Percentiles rank a stretch among this genome's conserved stretches.
phyloP scores from a whole-genome alignment of 2,797 vertebrate genomes.

The Adrianichthys oophorus region DNA sequence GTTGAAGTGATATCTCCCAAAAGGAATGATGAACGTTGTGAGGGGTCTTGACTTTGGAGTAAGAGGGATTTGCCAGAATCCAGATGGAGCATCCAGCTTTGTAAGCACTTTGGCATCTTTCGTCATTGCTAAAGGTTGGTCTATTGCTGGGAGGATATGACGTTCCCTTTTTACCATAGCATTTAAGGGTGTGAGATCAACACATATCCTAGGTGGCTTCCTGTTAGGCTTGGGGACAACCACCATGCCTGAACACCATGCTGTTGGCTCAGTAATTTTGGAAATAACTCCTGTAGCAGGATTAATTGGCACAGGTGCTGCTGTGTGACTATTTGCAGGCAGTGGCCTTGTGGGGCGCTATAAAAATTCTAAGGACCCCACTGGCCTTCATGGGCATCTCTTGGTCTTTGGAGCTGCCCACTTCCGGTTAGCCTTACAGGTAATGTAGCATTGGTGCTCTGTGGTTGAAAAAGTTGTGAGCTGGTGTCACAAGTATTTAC shows the following conservation, averaged over 20 bases:
- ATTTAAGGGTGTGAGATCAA: conserved; percentile 14
- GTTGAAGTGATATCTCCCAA: conserved; percentile 23
- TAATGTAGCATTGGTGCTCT: too few relatives aligned
- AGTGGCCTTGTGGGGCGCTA: too few relatives aligned
- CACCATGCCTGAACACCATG: neutral
- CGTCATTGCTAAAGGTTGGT: conserved; percentile 23
- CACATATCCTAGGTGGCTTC: conserved; percentile 2
- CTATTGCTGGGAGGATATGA: conserved; percentile 3
- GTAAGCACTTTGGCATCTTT: conserved; percentile 18
- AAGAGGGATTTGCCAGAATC: conserved; percentile 31
- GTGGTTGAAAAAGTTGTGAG: too few relatives aligned
- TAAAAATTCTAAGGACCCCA: too few relatives aligned
- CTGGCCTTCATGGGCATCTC: too few relatives aligned
- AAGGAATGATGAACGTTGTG: conserved; percentile 23
- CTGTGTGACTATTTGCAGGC: too few relatives aligned
- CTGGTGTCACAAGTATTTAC: too few relatives aligned
- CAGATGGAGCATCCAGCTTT: conserved; percentile 27
- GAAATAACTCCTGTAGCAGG: too few relatives aligned
- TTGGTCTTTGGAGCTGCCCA: too few relatives aligned
- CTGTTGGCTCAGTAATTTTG: neutral
- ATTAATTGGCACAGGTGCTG: too few relatives aligned
- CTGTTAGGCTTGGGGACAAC: neutral
- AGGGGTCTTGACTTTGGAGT: conserved; percentile 6
- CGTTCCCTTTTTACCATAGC: conserved; percentile 19
- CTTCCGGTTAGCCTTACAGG: too few relatives aligned